Conservation (phyloP, 2,113 vertebrate species). For the Corythaeola cristata region DNA sequence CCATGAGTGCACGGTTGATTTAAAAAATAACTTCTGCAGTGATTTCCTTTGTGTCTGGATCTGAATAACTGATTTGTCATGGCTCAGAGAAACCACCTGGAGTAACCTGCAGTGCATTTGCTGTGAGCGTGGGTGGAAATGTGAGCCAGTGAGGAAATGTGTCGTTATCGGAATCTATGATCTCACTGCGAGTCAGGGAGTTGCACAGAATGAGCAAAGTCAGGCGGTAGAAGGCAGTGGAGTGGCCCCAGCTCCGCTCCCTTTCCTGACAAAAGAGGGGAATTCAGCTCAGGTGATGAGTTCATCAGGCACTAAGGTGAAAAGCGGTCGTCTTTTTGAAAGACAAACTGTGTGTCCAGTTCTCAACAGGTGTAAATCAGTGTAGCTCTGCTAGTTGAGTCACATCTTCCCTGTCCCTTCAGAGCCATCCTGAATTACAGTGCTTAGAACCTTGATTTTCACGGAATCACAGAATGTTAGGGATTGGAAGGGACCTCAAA, state of each 20-base stretch:
- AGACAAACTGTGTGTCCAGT: neutral
- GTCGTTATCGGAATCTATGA: neutral
- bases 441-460: neutral
- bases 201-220: neutral
- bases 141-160: neutral
- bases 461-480: too few species aligned
- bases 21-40: neutral
- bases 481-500: too few species aligned
- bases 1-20: accelerated
- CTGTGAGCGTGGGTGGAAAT: neutral
- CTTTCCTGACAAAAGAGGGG: neutral
- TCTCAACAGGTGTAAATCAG: neutral
- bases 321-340: too few species aligned
- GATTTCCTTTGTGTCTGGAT: neutral
- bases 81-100: conserved; percentile 14
- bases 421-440: neutral
- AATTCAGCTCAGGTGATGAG: accelerated
- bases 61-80: neutral
- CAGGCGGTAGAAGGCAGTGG: neutral
- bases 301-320: neutral
- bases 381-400: neutral
- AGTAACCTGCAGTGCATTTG: neutral
- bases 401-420: neutral
- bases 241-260: neutral
- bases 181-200: neutral